Percentiles rank a stretch among this genome's conserved stretches.
These are phyloP conservation scores for Catamblyrhynchus diadema DNA, from an alignment of 2,797 vertebrate genomes.

Conservation along the genomic window DNA sequence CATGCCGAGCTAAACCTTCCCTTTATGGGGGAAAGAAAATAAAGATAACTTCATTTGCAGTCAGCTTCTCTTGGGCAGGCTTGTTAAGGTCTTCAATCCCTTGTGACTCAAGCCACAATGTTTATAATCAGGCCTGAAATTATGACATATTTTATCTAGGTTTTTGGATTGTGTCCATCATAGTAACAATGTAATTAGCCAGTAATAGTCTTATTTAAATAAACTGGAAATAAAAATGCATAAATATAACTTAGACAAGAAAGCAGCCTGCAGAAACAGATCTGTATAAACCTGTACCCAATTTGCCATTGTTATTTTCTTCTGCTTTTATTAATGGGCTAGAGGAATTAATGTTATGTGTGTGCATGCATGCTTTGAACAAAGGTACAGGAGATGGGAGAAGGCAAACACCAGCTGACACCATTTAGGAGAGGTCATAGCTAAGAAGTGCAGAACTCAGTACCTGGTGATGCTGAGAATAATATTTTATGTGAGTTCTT, in stretches of 20 bases:
- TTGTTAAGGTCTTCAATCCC: constrained; percentile 6
- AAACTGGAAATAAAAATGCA: not conserved
- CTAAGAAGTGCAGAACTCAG: not conserved
- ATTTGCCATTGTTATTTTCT: constrained; percentile 10
- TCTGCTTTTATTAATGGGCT: constrained; percentile 20
- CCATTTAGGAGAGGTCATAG: not conserved
- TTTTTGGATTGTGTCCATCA: constrained; percentile 12
- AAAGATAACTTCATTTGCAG: constrained; percentile 41
- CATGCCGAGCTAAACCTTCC: not conserved
- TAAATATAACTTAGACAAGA: not conserved
- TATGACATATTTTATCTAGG: not conserved
- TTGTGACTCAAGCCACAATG: not conserved
- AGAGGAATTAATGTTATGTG: not conserved
- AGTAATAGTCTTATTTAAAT: constrained; percentile 1
- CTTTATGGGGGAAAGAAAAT: constrained; percentile 35
- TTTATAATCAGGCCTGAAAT: constrained; percentile 16
- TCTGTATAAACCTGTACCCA: not conserved
- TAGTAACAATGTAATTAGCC: constrained; percentile 9
- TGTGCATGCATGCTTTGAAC: constrained; percentile 4
- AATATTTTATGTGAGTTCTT: constrained; percentile 23
- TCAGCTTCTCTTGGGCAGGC: not conserved
- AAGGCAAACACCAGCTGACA: constrained; percentile 37
- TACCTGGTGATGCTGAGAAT: constrained; percentile 14
- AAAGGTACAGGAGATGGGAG: not conserved
- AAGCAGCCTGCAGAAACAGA: not conserved